Evolutionary conservation across 2,113 vertebrate species (phyloP).

Genomic region (Pterocles orientalis): DNA sequence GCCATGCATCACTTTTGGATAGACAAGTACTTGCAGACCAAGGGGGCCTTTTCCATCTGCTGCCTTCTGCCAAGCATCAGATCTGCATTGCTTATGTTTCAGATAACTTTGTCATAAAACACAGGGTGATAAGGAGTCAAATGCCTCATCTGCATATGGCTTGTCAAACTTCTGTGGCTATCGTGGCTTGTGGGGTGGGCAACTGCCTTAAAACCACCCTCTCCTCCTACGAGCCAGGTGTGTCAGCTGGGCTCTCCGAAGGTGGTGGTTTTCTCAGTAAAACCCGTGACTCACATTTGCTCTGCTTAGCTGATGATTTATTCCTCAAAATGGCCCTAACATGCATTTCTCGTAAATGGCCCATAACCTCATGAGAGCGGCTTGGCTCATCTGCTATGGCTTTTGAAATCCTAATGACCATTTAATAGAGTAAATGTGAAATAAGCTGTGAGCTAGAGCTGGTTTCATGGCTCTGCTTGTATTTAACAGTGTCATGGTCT

Average conservation of each 20-base stretch:
- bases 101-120: neutral
- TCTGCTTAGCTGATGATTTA: conserved; percentile 33
- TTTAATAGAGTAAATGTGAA: conserved; percentile 42
- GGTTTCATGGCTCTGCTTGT: conserved; percentile 14
- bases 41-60: neutral
- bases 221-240: neutral
- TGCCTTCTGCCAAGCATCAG: neutral
- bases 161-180: neutral
- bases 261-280: neutral
- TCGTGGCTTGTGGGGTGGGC: neutral
- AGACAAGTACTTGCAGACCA: neutral
- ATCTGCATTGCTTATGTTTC: neutral
- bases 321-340: conserved; percentile 24
- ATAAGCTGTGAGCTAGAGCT: conserved; percentile 35
- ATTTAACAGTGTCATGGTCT: conserved; percentile 25
- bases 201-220: neutral
- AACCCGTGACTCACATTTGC: neutral
- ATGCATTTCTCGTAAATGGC: neutral
- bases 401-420: conserved; percentile 49
- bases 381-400: conserved; percentile 25
- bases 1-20: neutral
- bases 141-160: fast-evolving
- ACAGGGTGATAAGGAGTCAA: fast-evolving
- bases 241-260: neutral
- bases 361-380: neutral